Conservation (phyloP, 2,797 vertebrate genomes). For the Mionectes olivaceus region DNA sequence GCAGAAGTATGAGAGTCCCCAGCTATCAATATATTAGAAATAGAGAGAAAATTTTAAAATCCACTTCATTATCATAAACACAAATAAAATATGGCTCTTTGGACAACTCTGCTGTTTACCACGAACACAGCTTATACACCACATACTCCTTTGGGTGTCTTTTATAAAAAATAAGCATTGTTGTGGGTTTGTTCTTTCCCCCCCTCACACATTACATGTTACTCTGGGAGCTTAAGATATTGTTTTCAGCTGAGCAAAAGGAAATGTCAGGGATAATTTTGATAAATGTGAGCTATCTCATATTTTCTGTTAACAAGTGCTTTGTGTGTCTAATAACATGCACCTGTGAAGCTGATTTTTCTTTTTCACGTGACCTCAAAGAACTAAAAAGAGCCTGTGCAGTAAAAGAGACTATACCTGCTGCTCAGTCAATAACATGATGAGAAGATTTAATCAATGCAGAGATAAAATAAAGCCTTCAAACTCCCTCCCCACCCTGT, state of each 20-base stretch:
- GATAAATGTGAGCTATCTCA: constrained; percentile 59
- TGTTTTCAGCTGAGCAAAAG: constrained; percentile 71
- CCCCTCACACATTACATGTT: not conserved
- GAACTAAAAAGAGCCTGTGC: not conserved
- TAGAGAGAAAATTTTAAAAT: not conserved
- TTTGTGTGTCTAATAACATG: constrained; percentile 58
- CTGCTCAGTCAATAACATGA: not conserved
- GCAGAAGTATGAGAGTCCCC: not conserved
- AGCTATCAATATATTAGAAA: not conserved
- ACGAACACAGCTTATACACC: not conserved
- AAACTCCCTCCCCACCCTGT: not conserved
- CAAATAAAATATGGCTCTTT: not conserved
- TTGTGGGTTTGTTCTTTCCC: not conserved
- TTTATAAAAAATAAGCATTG: not conserved
- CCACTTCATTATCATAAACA: not conserved
- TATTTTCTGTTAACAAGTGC: constrained; percentile 65
- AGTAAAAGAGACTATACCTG: not conserved
- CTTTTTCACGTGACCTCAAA: constrained; percentile 47
- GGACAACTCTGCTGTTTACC: not conserved
- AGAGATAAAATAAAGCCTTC: not conserved
- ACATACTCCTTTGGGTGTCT: not conserved
- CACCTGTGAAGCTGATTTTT: constrained; percentile 53
- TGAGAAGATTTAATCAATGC: not conserved
- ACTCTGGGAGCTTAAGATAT: constrained; percentile 17
- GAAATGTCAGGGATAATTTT: constrained; percentile 65